phyloP scores from a whole-genome alignment of 1,140 invertebrate species.

The Cydia strobilella region DNA sequence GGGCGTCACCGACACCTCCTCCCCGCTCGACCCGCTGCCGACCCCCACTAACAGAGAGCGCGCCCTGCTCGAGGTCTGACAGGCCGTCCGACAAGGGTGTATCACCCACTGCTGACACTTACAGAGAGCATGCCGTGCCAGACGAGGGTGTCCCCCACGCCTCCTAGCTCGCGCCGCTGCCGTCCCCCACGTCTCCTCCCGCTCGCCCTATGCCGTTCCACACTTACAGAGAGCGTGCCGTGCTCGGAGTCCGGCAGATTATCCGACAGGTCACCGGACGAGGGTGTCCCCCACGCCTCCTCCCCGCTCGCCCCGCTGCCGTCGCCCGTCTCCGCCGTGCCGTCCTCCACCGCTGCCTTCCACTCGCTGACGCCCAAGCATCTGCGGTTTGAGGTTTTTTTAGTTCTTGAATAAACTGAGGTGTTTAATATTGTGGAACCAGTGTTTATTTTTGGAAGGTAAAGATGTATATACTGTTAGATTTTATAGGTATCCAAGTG shows the following conservation, averaged over 20 bases:
- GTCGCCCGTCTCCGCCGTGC: constrained; percentile 88
- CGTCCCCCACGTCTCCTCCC: no score
- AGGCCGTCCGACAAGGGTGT: constrained; percentile 85
- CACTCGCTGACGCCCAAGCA: constrained; percentile 78
- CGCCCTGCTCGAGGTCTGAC: not conserved
- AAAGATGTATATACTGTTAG: no score
- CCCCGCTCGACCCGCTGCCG: constrained; percentile 88
- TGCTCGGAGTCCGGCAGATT: constrained; percentile 86
- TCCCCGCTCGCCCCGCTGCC: constrained; percentile 89
- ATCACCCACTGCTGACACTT: constrained; percentile 89
- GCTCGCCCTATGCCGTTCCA: not conserved
- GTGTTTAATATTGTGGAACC: not conserved
- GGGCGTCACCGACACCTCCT: constrained; percentile 92
- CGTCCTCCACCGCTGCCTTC: constrained; percentile 84
- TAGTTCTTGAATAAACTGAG: not conserved
- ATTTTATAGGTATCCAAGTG: no score
- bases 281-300: constrained; percentile 92
- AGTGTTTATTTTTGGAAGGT: no score
- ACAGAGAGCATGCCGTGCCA: no score
- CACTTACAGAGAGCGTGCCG: constrained; percentile 83
- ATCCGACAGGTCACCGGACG: constrained; percentile 89
- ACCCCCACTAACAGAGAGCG: constrained; percentile 73
- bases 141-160: no score
- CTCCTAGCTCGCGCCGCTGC: no score
- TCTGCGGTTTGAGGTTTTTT: constrained; percentile 44